Conservation (phyloP, 2,113 vertebrate genomes). For the Athene noctua region DNA sequence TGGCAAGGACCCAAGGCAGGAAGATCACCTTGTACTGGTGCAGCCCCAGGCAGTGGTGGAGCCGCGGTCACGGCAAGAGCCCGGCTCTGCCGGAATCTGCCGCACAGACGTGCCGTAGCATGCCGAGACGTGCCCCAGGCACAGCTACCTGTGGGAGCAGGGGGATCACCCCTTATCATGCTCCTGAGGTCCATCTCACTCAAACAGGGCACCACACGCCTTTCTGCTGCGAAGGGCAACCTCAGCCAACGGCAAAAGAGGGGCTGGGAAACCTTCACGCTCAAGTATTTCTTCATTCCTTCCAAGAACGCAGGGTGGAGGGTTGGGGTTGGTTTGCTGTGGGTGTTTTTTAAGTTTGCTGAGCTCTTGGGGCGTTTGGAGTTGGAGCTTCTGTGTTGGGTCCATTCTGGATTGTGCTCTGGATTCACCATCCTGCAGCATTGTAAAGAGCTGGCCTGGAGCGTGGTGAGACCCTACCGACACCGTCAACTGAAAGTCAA, state of each 20-base stretch:
- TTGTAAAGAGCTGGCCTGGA: not conserved
- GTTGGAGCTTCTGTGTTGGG: not conserved
- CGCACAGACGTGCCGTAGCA: rapidly evolving
- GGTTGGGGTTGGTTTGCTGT: not conserved
- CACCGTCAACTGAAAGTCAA: rapidly evolving
- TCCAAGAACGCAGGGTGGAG: not conserved
- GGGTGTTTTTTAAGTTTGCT: not conserved
- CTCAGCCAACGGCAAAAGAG: not conserved
- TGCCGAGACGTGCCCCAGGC: rapidly evolving
- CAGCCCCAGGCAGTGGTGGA: not conserved
- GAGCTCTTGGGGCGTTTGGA: not conserved
- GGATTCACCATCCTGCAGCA: not conserved
- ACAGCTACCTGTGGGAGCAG: not conserved
- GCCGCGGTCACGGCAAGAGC: not conserved
- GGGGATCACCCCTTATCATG: rapidly evolving
- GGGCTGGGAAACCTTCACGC: not conserved
- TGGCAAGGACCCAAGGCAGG: not conserved
- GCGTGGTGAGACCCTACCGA: no score
- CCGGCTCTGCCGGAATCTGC: not conserved
- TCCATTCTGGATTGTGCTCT: not conserved
- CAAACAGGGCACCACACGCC: not conserved
- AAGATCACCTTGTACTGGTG: not conserved
- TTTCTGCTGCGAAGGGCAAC: not conserved
- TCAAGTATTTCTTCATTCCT: not conserved
- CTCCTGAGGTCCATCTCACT: not conserved